Evolutionary conservation across 2,113 vertebrate genomes (phyloP).

Genomic region (Indicator indicator): DNA sequence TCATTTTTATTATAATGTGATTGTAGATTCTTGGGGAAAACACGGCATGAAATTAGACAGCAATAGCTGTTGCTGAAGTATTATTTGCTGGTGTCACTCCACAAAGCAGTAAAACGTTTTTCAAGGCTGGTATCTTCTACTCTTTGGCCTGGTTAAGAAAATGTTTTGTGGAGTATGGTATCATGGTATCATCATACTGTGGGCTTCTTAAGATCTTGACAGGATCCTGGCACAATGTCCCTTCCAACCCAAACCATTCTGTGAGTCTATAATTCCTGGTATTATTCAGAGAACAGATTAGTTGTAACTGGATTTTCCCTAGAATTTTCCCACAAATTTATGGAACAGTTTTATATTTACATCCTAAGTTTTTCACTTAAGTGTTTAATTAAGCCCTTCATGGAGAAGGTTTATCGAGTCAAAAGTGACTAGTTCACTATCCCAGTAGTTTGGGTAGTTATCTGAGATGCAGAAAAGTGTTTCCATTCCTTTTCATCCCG

Average conservation of each 20-base stretch:
- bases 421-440: not conserved
- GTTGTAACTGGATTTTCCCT: not conserved
- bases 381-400: not conserved
- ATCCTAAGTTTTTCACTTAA: not conserved
- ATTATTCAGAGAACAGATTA: not conserved
- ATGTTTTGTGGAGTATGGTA: not conserved
- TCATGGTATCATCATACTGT: not conserved
- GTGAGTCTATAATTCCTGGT: constrained; percentile 3
- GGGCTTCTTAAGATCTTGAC: not conserved
- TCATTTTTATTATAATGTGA: not conserved
- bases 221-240: not conserved
- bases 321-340: not conserved
- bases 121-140: not conserved
- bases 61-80: not conserved
- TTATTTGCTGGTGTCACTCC: not conserved
- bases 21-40: not conserved
- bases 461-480: not conserved
- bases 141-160: not conserved
- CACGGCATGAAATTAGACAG: not conserved
- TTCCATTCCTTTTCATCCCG: not conserved
- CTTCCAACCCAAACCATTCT: not conserved
- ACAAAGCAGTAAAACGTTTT: not conserved
- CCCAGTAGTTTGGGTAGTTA: not conserved
- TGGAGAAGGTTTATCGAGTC: not conserved
- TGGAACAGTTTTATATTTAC: not conserved